These are phyloP conservation scores for Phenganax marumi DNA, from an alignment of 92 coral and sea anemone species.

Conservation along the genomic window DNA sequence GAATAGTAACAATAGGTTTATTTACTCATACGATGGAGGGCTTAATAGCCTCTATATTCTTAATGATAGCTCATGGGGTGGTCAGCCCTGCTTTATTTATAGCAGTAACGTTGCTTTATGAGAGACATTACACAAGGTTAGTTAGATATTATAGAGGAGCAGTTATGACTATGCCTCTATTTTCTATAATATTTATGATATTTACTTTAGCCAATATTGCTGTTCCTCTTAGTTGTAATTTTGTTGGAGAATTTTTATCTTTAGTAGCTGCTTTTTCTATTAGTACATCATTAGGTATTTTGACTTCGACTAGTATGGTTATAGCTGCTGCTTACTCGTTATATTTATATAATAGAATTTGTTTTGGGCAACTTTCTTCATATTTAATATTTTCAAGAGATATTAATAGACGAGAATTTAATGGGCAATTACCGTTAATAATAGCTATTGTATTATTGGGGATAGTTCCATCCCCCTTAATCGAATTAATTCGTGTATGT, in stretches of 20 bases:
- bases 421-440: constrained; percentile 34
- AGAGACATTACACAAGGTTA: constrained; percentile 71
- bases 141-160: constrained; percentile 71
- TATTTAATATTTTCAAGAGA: constrained; percentile 72
- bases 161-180: constrained; percentile 70
- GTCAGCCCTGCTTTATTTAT: constrained; percentile 78
- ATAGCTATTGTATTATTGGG: constrained; percentile 31
- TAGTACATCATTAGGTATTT: constrained; percentile 62
- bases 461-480: constrained; percentile 61
- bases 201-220: constrained; percentile 74
- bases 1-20: constrained; percentile 70
- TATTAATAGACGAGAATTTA: constrained; percentile 54
- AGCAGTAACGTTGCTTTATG: constrained; percentile 72
- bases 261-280: constrained; percentile 68
- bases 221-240: constrained; percentile 78
- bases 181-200: constrained; percentile 64
- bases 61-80: constrained; percentile 80
- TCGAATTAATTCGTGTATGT: constrained; percentile 49
- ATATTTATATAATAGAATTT: constrained; percentile 69
- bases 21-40: constrained; percentile 72
- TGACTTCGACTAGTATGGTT: constrained; percentile 69
- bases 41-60: constrained; percentile 8
- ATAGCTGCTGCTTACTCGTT: constrained; percentile 75
- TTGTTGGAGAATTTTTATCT: constrained; percentile 79
- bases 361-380: constrained; percentile 70